Conservation (phyloP, 2,888 invertebrate genomes). For the Acronicta psi region DNA sequence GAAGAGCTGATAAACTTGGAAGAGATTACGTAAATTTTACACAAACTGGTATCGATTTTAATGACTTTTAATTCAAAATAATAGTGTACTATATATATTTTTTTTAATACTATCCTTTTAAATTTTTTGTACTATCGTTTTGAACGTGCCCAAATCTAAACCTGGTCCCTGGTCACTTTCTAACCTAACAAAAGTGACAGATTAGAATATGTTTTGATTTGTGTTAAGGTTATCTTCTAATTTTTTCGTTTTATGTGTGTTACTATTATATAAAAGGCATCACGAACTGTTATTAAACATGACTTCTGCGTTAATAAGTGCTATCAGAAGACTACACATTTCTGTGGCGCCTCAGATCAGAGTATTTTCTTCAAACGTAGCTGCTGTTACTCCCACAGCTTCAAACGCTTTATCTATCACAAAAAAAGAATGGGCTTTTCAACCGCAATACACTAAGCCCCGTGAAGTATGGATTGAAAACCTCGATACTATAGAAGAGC, state of each 20-base stretch:
- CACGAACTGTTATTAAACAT: slow-evolving; percentile 57
- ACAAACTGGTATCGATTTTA: too few species aligned
- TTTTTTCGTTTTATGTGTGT: slow-evolving; percentile 9
- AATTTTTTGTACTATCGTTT: too few species aligned
- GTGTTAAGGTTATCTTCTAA: slow-evolving; percentile 11
- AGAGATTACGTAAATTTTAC: too few species aligned
- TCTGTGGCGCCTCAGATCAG: slow-evolving; percentile 69
- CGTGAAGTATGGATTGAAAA: slow-evolving; percentile 97
- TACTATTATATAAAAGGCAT: slow-evolving; percentile 1
- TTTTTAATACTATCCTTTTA: too few species aligned
- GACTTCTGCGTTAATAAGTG: slow-evolving; percentile 76
- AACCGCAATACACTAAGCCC: slow-evolving; percentile 89
- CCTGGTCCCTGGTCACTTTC: too few species aligned
- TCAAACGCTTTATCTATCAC: slow-evolving; percentile 68
- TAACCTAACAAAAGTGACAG: slow-evolving; percentile 46
- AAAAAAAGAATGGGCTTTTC: slow-evolving; percentile 84
- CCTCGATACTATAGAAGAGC: slow-evolving; percentile 92
- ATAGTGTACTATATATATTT: too few species aligned
- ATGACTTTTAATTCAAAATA: too few species aligned
- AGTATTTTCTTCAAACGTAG: slow-evolving; percentile 65
- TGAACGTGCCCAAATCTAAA: too few species aligned
- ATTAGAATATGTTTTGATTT: slow-evolving; percentile 34
- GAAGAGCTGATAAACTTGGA: too few species aligned
- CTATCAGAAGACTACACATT: slow-evolving; percentile 76
- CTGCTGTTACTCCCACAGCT: slow-evolving; percentile 54